These are phyloP conservation scores for Hormiphora californensis DNA, from an alignment of 37 sponge, comb jelly and placozoan species.

Conservation along the genomic window DNA sequence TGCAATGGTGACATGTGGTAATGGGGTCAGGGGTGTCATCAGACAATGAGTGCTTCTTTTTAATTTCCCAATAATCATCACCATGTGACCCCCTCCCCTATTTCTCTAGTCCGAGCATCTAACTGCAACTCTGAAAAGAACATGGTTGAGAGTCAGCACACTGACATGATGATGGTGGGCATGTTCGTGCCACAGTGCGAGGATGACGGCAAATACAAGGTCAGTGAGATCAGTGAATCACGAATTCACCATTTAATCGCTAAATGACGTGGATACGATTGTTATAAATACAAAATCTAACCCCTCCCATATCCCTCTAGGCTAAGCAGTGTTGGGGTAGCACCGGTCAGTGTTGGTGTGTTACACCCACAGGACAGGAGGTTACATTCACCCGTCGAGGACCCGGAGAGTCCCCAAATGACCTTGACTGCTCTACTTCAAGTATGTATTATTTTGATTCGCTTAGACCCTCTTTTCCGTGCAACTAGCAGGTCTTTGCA, in stretches of 20 bases:
- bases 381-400: neutral
- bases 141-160: too few species aligned
- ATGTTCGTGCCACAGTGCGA: constrained; percentile 59
- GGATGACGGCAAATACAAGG: constrained; percentile 53
- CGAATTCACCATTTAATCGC: neutral
- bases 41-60: too few species aligned
- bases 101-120: too few species aligned
- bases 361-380: constrained; percentile 55
- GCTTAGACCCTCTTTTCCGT: too few species aligned
- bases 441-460: too few species aligned
- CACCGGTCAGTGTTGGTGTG: constrained; percentile 73
- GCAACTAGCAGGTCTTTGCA: too few species aligned
- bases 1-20: too few species aligned
- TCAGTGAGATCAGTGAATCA: neutral
- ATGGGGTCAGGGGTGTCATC: too few species aligned
- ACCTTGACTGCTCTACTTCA: neutral
- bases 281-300: neutral
- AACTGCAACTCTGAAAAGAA: too few species aligned
- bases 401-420: neutral
- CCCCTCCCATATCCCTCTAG: neutral
- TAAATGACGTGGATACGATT: neutral
- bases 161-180: neutral
- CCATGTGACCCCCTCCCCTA: too few species aligned
- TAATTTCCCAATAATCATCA: too few species aligned
- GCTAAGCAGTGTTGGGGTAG: constrained; percentile 58